Evolutionary conservation across 2,888 invertebrate genomes (phyloP).

Genomic region (Drosophila anomelani): DNA sequence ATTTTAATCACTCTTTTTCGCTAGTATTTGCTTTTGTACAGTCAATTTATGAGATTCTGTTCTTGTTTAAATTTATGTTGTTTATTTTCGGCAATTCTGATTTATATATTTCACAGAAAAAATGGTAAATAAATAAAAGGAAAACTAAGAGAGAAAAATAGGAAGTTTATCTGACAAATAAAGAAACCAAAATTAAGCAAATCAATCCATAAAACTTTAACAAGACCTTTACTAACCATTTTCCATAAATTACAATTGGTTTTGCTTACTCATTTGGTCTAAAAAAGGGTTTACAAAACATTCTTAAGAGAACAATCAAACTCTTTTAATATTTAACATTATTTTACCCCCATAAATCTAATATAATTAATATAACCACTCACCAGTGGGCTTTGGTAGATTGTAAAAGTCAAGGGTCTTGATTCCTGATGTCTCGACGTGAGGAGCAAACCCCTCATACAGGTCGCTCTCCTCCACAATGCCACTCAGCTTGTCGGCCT

Average conservation of each 20-base stretch:
- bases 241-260: background rate
- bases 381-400: constrained; percentile 83
- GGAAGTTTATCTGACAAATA: background rate
- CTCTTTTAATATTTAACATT: background rate
- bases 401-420: constrained; percentile 85
- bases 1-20: constrained; percentile 14
- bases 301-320: background rate
- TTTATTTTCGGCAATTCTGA: constrained; percentile 43
- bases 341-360: background rate
- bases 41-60: constrained; percentile 9
- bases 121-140: background rate
- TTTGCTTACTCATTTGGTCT: background rate
- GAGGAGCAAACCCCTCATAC: constrained; percentile 92
- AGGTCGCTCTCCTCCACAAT: constrained; percentile 91
- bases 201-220: background rate
- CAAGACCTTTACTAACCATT: too few relatives aligned
- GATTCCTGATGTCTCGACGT: constrained; percentile 92
- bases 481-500: constrained; percentile 89
- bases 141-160: background rate
- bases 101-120: constrained; percentile 31
- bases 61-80: constrained; percentile 29
- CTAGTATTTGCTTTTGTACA: constrained; percentile 15
- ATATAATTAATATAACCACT: constrained; percentile 48
- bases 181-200: background rate
- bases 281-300: background rate